Percentiles rank a stretch among this genome's conserved stretches.
These are phyloP conservation scores for Tachyglossus aculeatus DNA, from an alignment of 2,797 vertebrate genomes.

Conservation along the genomic window DNA sequence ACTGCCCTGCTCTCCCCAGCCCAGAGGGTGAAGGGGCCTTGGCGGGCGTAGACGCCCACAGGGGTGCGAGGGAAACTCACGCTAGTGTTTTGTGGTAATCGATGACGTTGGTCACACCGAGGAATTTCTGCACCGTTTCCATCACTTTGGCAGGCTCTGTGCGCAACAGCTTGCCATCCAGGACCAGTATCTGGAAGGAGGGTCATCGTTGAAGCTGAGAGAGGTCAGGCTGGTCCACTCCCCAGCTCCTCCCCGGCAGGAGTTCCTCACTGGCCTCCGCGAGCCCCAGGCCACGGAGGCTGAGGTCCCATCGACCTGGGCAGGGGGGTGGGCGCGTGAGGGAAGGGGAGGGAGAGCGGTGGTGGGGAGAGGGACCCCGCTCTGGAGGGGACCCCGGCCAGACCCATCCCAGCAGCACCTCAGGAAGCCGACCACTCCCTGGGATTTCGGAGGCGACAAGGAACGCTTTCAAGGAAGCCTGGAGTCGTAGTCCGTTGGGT, in stretches of 20 bases:
- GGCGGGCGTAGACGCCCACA: neutral
- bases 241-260: neutral
- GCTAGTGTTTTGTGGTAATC: constrained; percentile 97
- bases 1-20: too few species aligned
- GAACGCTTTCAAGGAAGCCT: too few species aligned
- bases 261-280: neutral
- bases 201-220: too few species aligned
- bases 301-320: too few species aligned
- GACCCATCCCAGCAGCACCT: too few species aligned
- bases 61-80: constrained; percentile 77
- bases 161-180: constrained; percentile 95
- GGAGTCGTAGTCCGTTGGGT: too few species aligned
- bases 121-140: constrained; percentile 97
- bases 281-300: neutral
- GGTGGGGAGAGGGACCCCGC: too few species aligned
- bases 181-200: constrained; percentile 85
- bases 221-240: neutral
- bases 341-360: too few species aligned
- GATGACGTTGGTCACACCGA: constrained; percentile 83
- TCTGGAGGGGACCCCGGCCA: too few species aligned
- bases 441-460: too few species aligned
- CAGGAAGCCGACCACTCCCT: too few species aligned
- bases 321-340: too few species aligned
- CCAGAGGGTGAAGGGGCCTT: neutral
- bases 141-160: constrained; percentile 93